Evolutionary conservation across 2,888 invertebrate species (phyloP).

Genomic region (Halocaridina rubra): DNA sequence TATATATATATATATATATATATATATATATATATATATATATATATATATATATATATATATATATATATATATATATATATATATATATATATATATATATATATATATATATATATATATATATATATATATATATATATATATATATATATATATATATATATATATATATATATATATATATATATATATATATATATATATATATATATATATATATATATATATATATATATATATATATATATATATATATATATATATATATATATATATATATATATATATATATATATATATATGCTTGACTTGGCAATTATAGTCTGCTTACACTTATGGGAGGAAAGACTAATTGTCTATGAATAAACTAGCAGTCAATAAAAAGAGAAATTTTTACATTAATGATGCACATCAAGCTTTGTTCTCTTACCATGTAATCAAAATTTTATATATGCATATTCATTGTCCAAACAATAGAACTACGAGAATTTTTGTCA

Average conservation of each 20-base stretch:
- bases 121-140: slow-evolving; percentile 10
- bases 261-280: not conserved
- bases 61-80: not conserved
- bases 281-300: not conserved
- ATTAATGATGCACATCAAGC: no score
- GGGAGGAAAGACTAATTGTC: no score
- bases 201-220: not conserved
- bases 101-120: slow-evolving; percentile 14
- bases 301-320: not conserved
- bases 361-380: no score
- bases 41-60: not conserved
- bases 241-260: not conserved
- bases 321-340: not conserved
- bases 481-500: no score
- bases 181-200: not conserved
- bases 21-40: not conserved
- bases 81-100: slow-evolving; percentile 10
- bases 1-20: not conserved
- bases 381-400: no score
- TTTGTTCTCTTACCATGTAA: no score
- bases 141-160: not conserved
- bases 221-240: not conserved
- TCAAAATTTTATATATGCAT: no score
- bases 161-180: not conserved
- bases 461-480: no score